phyloP scores from a whole-genome alignment of 92 coral and sea anemone species.

The Heteractis magnifica region DNA sequence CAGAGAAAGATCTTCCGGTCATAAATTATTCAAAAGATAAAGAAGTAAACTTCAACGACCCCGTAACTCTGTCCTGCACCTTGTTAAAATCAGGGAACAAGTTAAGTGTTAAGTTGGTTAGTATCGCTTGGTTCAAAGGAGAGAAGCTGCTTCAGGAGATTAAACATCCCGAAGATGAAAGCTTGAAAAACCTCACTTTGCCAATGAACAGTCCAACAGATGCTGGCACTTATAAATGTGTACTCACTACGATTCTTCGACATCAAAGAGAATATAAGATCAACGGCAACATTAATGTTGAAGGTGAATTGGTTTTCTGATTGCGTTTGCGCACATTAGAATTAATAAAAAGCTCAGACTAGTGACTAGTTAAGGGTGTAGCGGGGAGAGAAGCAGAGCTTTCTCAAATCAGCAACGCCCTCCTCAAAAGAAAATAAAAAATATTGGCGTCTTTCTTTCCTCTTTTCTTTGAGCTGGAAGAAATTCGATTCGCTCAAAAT shows the following conservation, averaged over 20 bases:
- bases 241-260: slow-evolving; percentile 15
- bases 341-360: too few relatives aligned
- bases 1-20: slow-evolving; percentile 10
- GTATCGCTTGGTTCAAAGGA: slow-evolving; percentile 28
- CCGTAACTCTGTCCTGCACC: slow-evolving; percentile 14
- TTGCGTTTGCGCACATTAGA: neutral
- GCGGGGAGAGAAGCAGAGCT: too few relatives aligned
- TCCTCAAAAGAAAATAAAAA: too few relatives aligned
- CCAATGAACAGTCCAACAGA: slow-evolving; percentile 4
- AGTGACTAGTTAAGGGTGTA: too few relatives aligned
- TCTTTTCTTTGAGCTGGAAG: too few relatives aligned
- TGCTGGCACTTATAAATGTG: slow-evolving; percentile 30
- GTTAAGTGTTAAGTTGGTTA: slow-evolving; percentile 13
- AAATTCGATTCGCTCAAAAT: too few relatives aligned
- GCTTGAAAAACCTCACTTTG: slow-evolving; percentile 5
- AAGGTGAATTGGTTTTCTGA: neutral
- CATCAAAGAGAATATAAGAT: slow-evolving; percentile 19
- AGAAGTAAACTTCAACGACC: slow-evolving; percentile 10
- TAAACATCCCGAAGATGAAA: slow-evolving; percentile 10
- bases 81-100: neutral
- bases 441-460: too few relatives aligned
- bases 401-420: too few relatives aligned
- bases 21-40: slow-evolving; percentile 13
- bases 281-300: slow-evolving; percentile 25
- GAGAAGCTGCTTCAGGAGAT: neutral